Base-by-base conservation (phyloP, 2,888 invertebrate species). In the Nezara viridula region DNA sequence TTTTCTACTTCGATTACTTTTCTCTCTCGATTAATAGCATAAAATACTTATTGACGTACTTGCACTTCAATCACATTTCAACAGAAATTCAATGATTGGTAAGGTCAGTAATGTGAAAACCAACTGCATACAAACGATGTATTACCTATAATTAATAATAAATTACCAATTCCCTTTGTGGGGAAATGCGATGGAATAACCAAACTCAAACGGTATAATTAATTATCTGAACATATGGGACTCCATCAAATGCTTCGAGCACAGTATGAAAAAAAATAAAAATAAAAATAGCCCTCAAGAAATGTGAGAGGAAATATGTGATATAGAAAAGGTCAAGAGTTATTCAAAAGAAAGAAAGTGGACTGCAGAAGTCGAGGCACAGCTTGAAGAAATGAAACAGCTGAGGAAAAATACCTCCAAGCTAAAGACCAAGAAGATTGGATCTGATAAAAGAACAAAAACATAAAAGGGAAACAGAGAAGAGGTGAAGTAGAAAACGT, bases 371-470 rank as follows among this genome's bases (percentile, higher is more conserved):
- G 66, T 73, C 66, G 27, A 73, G 37, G 37, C 66, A 32, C 24
- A 19, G 32, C 14, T 19, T 73, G 37, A 73, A 73, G 66, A 73
- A 73, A 73, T 37, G 21, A 32, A 73, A 7, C 66, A 27, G 66
- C 27, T 32, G 32, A 37, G 66, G 66, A 73, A 73, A 73, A 73
- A 73, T 73, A 73, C 32, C 66, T 73, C 21, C 6, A 19, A 73
- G 32, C 66, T 73, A 73, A 73, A 73, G 66, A 73, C 32, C 66
- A 73, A 73, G 66, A 73, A 73, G 66, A 73, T 73, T 73, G 66
- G 66, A 37, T 37, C 66, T 37, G 32, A 73, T 73, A 73, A 73
- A 73, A 73, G 37, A 73, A 37, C 66, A 73, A 73, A 73, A 73
- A 73, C 32, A 73, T 73, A 37, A 73, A 73, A 73, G 21, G 66